These are phyloP conservation scores for Mechanitis mazaeus DNA, from an alignment of 2,888 invertebrate genomes.

Conservation along the genomic window DNA sequence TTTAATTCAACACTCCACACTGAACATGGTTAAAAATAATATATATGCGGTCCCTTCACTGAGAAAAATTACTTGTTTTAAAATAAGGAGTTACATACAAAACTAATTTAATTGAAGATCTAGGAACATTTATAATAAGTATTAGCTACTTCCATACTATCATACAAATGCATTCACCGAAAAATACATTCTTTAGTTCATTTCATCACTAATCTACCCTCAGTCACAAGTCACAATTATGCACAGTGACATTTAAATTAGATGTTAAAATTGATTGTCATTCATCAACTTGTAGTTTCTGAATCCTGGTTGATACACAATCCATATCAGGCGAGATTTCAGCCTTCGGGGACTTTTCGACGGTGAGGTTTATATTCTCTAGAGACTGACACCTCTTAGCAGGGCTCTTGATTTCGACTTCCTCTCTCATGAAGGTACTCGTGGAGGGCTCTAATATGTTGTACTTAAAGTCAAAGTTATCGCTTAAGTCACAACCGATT, in stretches of 20 bases:
- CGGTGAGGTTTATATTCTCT: conserved; percentile 72
- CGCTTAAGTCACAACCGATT: conserved; percentile 53
- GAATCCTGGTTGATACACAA: conserved; percentile 78
- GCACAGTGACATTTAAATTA: conserved; percentile 15
- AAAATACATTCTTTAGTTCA: conserved; percentile 53
- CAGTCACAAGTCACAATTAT: conserved; percentile 32
- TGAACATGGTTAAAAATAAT: not conserved
- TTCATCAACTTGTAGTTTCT: conserved; percentile 79
- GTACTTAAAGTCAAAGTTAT: conserved; percentile 53
- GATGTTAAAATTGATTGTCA: conserved; percentile 44
- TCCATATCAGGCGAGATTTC: conserved; percentile 76
- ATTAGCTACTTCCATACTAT: conserved; percentile 42
- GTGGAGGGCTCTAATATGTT: conserved; percentile 63
- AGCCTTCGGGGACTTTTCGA: conserved; percentile 49
- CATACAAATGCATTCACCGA: conserved; percentile 60
- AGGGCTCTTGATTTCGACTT: conserved; percentile 50
- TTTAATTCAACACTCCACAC: not conserved
- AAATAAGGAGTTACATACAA: conserved; percentile 42
- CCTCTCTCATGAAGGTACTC: conserved; percentile 46
- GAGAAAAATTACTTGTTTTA: conserved; percentile 29
- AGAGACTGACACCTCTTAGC: conserved; percentile 79
- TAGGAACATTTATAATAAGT: conserved; percentile 60
- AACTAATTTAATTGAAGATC: conserved; percentile 48
- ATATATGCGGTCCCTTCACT: conserved; percentile 12
- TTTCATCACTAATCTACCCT: conserved; percentile 43